phyloP scores from a whole-genome alignment of 2,113 vertebrate genomes.

The Aegithalos caudatus region DNA sequence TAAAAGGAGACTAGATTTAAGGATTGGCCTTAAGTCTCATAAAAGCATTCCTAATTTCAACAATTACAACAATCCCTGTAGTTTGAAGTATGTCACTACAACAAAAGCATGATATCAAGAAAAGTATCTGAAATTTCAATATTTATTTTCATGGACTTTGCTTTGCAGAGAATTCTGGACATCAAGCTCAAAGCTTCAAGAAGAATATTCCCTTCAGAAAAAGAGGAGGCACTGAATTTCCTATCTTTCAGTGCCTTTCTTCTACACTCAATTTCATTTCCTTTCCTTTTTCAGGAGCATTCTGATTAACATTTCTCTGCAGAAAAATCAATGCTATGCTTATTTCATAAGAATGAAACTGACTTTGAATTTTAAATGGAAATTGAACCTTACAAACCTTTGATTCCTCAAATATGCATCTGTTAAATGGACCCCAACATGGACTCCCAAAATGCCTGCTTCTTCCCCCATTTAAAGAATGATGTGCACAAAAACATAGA shows the following conservation, averaged over 20 bases:
- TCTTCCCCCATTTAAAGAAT: not conserved
- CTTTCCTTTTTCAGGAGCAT: not conserved
- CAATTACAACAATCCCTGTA: not conserved
- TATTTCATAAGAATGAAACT: slow-evolving; percentile 24
- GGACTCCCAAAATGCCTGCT: not conserved
- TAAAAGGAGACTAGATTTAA: not conserved
- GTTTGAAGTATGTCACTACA: not conserved
- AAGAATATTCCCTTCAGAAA: not conserved
- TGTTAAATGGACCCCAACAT: not conserved
- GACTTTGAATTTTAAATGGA: slow-evolving; percentile 38
- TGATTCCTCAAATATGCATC: slow-evolving; percentile 8
- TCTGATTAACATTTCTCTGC: slow-evolving; percentile 34
- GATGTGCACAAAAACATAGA: not conserved
- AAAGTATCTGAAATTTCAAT: not conserved
- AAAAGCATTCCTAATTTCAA: not conserved
- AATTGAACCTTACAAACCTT: slow-evolving; percentile 2
- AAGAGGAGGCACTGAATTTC: not conserved
- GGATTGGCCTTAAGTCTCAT: not conserved
- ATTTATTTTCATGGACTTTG: not conserved
- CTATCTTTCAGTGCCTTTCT: not conserved
- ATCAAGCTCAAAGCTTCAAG: not conserved
- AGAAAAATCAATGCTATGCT: slow-evolving; percentile 46
- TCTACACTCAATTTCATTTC: not conserved
- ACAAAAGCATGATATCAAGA: not conserved
- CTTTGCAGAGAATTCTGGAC: not conserved